Evolutionary conservation across 2,113 vertebrate genomes (phyloP).

Genomic region (Sander lucioperca): DNA sequence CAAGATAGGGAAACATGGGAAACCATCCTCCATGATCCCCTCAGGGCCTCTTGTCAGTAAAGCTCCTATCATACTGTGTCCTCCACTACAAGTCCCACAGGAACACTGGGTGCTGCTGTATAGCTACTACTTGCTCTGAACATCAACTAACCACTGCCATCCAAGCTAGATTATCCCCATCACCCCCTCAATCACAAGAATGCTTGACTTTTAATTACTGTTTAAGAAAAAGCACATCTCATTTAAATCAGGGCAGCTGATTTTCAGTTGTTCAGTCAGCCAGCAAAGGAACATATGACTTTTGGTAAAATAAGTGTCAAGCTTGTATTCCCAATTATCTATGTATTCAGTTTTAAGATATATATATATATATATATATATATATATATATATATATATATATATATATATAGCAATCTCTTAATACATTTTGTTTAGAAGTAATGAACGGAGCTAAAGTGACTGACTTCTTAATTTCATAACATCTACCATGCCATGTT

Average conservation of each 20-base stretch:
- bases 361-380: not conserved
- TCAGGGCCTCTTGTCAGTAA: constrained; percentile 66
- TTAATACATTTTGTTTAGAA: not conserved
- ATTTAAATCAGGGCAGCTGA: not conserved
- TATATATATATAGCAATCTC: not conserved
- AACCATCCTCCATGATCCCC: constrained; percentile 49
- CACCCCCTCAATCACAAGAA: not conserved
- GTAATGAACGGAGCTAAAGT: not conserved
- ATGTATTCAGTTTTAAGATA: not conserved
- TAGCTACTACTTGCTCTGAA: constrained; percentile 12
- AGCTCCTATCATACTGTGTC: constrained; percentile 52
- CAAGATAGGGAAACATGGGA: not conserved
- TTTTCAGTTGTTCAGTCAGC: constrained; percentile 5
- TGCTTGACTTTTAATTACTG: constrained; percentile 13
- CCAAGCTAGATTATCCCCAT: not conserved
- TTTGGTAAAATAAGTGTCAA: constrained; percentile 7
- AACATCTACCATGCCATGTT: not conserved
- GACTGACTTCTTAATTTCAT: not conserved
- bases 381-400: too few relatives aligned
- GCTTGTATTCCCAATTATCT: not conserved
- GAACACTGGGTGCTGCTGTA: constrained; percentile 46
- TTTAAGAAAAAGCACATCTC: not conserved
- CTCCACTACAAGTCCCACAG: constrained; percentile 33
- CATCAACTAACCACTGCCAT: constrained; percentile 15
- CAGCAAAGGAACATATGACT: constrained; percentile 4